These are phyloP conservation scores for Proisotoma minuta DNA, from an alignment of 2,888 invertebrate species.

Conservation along the genomic window DNA sequence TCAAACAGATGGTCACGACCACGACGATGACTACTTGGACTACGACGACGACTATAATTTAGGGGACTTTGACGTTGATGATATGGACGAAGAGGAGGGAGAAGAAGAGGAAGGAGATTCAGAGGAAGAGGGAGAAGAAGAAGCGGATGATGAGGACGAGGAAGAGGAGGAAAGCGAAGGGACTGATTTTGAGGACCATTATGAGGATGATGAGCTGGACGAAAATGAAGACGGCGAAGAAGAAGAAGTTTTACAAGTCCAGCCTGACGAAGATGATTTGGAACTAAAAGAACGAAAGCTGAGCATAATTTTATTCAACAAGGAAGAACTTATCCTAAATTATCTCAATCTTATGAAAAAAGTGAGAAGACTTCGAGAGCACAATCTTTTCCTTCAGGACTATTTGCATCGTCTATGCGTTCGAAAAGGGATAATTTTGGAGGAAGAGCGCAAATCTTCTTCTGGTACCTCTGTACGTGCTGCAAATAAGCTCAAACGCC, in stretches of 20 bases:
- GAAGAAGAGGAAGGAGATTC: background rate
- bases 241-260: no score
- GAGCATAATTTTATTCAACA: background rate
- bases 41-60: background rate
- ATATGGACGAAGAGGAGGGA: background rate
- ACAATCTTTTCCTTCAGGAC: conserved; percentile 2
- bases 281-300: background rate
- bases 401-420: background rate
- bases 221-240: background rate
- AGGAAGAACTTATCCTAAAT: background rate
- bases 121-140: background rate
- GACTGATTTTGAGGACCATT: background rate
- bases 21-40: background rate
- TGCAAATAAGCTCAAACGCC: background rate
- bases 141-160: background rate
- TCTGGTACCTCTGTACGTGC: no score
- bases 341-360: background rate
- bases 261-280: background rate
- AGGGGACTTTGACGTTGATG: background rate
- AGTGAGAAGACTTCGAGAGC: no score
- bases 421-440: background rate
- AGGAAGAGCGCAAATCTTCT: no score
- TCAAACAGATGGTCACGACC: no score
- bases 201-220: background rate
- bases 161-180: conserved; percentile 1